Conservation (phyloP, 2,797 vertebrate genomes). For the Percopsis omiscomaycus region DNA sequence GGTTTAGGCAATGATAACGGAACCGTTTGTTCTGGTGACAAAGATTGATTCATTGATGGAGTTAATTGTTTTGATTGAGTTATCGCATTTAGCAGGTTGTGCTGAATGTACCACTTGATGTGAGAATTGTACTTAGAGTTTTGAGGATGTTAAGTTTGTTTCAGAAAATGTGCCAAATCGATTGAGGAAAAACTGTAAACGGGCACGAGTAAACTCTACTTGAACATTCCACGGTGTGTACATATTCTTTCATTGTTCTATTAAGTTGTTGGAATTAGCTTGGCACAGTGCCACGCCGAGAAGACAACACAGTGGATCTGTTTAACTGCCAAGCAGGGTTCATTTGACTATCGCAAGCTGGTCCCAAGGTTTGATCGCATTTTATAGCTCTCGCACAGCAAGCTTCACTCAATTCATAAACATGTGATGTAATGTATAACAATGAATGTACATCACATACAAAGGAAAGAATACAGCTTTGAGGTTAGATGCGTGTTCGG, state of each 20-base stretch:
- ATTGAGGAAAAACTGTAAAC: too few relatives aligned
- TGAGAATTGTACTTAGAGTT: too few relatives aligned
- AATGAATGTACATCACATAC: not conserved
- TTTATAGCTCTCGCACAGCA: not conserved
- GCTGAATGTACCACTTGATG: too few relatives aligned
- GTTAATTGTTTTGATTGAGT: too few relatives aligned
- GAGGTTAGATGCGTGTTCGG: not conserved
- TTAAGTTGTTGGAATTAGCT: constrained; percentile 29
- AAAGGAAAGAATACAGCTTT: constrained; percentile 7
- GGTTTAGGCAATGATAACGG: too few relatives aligned
- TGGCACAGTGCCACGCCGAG: constrained; percentile 10
- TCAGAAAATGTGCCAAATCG: too few relatives aligned
- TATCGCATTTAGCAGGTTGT: too few relatives aligned
- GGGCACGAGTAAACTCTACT: too few relatives aligned
- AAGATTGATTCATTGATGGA: too few relatives aligned
- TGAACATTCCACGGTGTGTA: not conserved
- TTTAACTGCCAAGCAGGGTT: constrained; percentile 19
- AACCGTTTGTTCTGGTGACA: too few relatives aligned
- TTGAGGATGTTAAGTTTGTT: too few relatives aligned
- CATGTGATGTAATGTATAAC: constrained; percentile 2
- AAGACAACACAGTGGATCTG: constrained; percentile 5
- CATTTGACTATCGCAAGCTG: constrained; percentile 6
- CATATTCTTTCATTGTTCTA: constrained; percentile 14
- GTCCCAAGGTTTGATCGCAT: constrained; percentile 6
- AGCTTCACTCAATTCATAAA: constrained; percentile 14